phyloP scores from a whole-genome alignment of 1,140 invertebrate species.

The Aleiodes sp. region DNA sequence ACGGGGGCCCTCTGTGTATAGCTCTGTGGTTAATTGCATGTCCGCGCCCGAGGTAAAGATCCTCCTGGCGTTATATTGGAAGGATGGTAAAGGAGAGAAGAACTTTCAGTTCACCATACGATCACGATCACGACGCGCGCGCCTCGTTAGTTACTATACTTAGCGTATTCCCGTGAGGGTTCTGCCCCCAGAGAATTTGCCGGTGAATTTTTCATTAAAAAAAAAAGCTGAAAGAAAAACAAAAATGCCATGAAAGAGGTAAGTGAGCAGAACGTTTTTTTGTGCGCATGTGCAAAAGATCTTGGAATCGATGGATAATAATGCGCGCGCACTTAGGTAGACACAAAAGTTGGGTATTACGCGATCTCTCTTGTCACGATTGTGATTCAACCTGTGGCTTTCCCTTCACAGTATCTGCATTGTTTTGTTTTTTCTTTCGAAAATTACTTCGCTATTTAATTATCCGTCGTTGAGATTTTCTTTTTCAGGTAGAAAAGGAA shows the following conservation, averaged over 20 bases:
- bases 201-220: too few relatives aligned
- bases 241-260: neutral
- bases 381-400: too few relatives aligned
- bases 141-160: conserved; percentile 33
- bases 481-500: too few relatives aligned
- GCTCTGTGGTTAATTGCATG: conserved; percentile 63
- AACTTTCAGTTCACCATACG: neutral
- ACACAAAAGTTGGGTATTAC: too few relatives aligned
- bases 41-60: conserved; percentile 57
- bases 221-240: neutral
- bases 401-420: neutral
- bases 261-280: too few relatives aligned
- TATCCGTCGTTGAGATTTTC: neutral
- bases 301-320: too few relatives aligned
- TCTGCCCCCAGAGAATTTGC: neutral
- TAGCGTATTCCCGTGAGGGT: neutral
- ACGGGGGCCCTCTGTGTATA: conserved; percentile 48
- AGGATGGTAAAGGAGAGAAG: neutral
- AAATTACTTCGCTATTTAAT: conserved; percentile 22
- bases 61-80: conserved; percentile 49
- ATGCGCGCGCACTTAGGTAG: too few relatives aligned
- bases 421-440: neutral
- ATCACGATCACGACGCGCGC: conserved; percentile 30
- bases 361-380: too few relatives aligned
- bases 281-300: too few relatives aligned